A percentile compares a stretch with the other conserved stretches of the same genome.
These are phyloP conservation scores for Drosophila ambigua DNA, from an alignment of 1,140 invertebrate genomes.

Conservation along the genomic window DNA sequence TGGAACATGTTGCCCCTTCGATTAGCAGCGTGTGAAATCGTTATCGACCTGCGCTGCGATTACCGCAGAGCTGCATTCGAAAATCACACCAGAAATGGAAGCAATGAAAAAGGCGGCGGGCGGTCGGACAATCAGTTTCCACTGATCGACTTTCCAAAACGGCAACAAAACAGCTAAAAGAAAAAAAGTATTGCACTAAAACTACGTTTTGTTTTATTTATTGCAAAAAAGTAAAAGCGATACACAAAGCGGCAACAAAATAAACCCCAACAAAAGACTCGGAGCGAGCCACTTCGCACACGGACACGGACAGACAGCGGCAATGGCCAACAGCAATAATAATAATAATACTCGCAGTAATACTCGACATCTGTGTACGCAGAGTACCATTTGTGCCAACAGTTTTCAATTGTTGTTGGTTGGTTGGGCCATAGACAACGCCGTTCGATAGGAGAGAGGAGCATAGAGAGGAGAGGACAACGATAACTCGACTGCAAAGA, in stretches of 20 bases:
- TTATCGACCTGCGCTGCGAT: slow-evolving; percentile 36
- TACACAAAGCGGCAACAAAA: slow-evolving; percentile 20
- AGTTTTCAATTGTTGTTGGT: slow-evolving; percentile 47
- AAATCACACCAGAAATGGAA: slow-evolving; percentile 20
- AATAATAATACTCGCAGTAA: slow-evolving; percentile 37
- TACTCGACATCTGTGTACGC: slow-evolving; percentile 36
- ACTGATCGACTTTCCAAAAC: slow-evolving; percentile 42
- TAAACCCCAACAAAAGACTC: slow-evolving; percentile 40
- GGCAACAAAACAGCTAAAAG: slow-evolving; percentile 9
- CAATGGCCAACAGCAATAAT: slow-evolving; percentile 24
- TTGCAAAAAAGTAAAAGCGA: slow-evolving; percentile 57
- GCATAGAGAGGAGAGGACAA: neutral
- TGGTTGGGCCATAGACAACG: slow-evolving; percentile 18
- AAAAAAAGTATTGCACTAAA: slow-evolving; percentile 10
- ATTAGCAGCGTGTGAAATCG: slow-evolving; percentile 31
- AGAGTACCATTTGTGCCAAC: slow-evolving; percentile 36
- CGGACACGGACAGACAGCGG: slow-evolving; percentile 13
- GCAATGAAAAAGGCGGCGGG: slow-evolving; percentile 36
- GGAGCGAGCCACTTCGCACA: slow-evolving; percentile 41
- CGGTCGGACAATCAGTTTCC: slow-evolving; percentile 43
- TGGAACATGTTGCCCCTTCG: slow-evolving; percentile 8
- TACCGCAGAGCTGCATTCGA: slow-evolving; percentile 16
- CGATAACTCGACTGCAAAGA: slow-evolving; percentile 48
- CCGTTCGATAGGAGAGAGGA: neutral
- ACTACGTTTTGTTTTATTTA: slow-evolving; percentile 27